These are phyloP conservation scores for Palaemon carinicauda DNA, from an alignment of 1,140 invertebrate genomes.

Conservation along the genomic window DNA sequence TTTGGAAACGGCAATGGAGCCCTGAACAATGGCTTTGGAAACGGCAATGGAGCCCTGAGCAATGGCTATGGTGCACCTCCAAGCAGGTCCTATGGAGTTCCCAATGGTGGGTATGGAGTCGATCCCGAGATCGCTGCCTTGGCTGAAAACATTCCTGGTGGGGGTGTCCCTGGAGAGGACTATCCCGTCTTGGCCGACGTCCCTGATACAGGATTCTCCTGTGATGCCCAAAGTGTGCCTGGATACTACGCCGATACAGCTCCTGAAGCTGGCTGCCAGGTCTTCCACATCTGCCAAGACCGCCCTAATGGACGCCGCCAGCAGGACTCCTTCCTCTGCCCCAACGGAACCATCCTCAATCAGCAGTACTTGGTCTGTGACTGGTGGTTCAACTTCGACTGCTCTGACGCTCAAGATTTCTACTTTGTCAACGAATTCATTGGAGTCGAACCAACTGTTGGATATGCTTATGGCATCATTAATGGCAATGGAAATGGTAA, in stretches of 20 bases:
- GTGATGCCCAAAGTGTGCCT: not conserved
- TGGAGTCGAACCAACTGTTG: not conserved
- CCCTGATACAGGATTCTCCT: not conserved
- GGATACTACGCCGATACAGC: not conserved
- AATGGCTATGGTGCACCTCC: not conserved
- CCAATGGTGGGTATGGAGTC: not conserved
- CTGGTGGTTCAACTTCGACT: slow-evolving; percentile 5
- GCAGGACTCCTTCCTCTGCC: not conserved
- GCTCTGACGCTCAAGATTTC: not conserved
- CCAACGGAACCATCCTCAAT: slow-evolving; percentile 1
- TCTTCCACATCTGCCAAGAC: not conserved
- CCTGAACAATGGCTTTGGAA: not conserved
- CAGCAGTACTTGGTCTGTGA: slow-evolving; percentile 5
- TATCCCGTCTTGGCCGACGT: not conserved
- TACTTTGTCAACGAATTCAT: not conserved
- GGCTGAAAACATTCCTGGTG: not conserved
- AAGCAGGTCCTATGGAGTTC: not conserved
- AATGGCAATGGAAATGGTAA: not conserved
- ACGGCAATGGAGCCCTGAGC: not conserved
- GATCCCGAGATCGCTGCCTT: not conserved
- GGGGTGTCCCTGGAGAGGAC: not conserved
- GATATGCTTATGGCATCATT: not conserved
- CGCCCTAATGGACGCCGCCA: not conserved
- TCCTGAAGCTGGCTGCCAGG: not conserved
- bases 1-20: not conserved